Conservation (phyloP, 1,140 invertebrate genomes). For the Teleogryllus occipitalis region DNA sequence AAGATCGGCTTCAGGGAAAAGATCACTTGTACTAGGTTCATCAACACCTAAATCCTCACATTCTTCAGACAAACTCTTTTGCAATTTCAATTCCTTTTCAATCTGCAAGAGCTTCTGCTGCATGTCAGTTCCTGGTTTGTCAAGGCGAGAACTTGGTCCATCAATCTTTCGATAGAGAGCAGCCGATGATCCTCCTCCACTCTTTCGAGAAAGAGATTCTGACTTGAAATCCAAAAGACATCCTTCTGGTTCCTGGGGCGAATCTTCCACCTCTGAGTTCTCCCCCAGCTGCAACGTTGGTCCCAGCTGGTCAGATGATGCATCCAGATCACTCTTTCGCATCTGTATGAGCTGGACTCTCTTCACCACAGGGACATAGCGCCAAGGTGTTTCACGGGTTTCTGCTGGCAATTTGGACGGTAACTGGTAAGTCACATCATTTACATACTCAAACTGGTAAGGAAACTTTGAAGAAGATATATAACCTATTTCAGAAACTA, state of each 20-base stretch:
- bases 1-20: constrained; percentile 66
- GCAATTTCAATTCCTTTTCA: constrained; percentile 45
- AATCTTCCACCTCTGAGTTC: constrained; percentile 8
- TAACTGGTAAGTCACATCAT: constrained; percentile 9
- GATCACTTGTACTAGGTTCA: constrained; percentile 63
- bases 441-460: constrained; percentile 6
- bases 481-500: background rate
- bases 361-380: constrained; percentile 32
- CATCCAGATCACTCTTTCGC: constrained; percentile 3
- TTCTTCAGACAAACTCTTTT: constrained; percentile 66
- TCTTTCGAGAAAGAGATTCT: background rate
- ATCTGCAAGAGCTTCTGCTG: constrained; percentile 26
- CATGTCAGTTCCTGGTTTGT: constrained; percentile 8
- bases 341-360: constrained; percentile 11
- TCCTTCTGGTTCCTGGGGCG: background rate
- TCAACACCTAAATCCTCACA: constrained; percentile 68
- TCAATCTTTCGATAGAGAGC: constrained; percentile 21
- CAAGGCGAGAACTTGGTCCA: constrained; percentile 21
- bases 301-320: constrained; percentile 7
- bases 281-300: background rate
- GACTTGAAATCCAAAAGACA: constrained; percentile 10
- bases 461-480: background rate
- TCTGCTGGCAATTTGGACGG: constrained; percentile 13
- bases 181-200: background rate
- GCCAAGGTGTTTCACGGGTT: constrained; percentile 39